Conservation (phyloP, 2,113 vertebrate genomes). For the Piaya cayana region DNA sequence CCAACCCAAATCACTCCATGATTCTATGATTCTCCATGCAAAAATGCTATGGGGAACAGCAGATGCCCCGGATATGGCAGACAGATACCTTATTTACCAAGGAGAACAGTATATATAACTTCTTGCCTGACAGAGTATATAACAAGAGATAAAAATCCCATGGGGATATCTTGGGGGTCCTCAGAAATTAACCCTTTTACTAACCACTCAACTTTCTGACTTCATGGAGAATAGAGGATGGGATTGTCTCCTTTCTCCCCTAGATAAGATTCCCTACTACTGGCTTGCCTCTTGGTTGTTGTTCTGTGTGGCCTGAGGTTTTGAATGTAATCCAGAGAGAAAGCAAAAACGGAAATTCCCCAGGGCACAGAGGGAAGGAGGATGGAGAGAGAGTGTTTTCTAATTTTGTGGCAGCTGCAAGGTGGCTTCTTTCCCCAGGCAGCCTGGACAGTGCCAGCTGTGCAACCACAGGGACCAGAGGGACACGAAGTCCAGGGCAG, state of each 20-base stretch:
- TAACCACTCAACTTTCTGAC: background rate
- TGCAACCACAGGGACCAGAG: background rate
- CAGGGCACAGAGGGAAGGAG: background rate
- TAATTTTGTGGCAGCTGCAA: background rate
- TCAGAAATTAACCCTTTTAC: background rate
- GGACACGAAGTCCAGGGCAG: background rate
- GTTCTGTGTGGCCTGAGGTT: background rate
- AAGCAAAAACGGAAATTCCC: conserved; percentile 21
- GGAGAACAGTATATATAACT: background rate
- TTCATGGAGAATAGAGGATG: background rate
- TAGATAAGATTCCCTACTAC: background rate
- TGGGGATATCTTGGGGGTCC: too few relatives aligned
- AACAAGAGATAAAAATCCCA: background rate
- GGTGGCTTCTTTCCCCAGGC: background rate
- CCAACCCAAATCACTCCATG: too few relatives aligned
- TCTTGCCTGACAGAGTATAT: background rate
- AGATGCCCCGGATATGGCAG: background rate
- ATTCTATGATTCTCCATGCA: too few relatives aligned
- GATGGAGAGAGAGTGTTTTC: background rate
- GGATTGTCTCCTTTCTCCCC: background rate
- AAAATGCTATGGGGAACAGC: background rate
- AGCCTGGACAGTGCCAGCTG: background rate
- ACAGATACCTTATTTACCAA: background rate
- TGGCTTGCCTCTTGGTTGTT: background rate
- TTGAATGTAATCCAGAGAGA: background rate